A percentile compares a stretch with the other conserved stretches of the same genome.
Evolutionary conservation across 2,888 invertebrate genomes (phyloP).

Genomic region (Nephrotoma appendiculata): DNA sequence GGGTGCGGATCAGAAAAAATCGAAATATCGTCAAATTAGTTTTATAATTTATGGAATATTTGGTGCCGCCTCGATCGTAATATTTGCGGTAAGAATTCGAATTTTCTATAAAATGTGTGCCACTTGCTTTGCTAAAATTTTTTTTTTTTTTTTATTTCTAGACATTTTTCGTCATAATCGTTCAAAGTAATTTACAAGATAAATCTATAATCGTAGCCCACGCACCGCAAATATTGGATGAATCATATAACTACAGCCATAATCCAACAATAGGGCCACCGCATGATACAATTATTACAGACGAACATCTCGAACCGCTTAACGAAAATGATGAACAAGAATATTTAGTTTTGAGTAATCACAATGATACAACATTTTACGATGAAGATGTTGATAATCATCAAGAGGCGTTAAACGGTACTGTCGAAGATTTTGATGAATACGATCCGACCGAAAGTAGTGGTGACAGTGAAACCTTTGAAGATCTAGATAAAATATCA

Average conservation of each 20-base stretch:
- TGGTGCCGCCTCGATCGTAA: not conserved
- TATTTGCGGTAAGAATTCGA: not conserved
- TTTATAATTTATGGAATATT: slow-evolving; percentile 1
- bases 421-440: not conserved
- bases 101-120: not conserved
- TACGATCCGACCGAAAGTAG: not conserved
- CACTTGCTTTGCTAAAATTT: too few species aligned
- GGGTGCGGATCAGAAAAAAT: not conserved
- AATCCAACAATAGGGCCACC: not conserved
- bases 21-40: not conserved
- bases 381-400: not conserved
- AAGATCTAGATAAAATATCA: not conserved
- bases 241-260: not conserved
- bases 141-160: not conserved
- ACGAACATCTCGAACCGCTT: not conserved
- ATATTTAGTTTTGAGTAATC: not conserved
- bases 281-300: not conserved
- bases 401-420: not conserved
- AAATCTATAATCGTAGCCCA: not conserved
- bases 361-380: not conserved
- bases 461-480: not conserved
- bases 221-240: not conserved
- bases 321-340: not conserved
- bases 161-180: not conserved
- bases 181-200: not conserved